Conservation (phyloP, 2,797 vertebrate genomes). For the Linurgus olivaceus region DNA sequence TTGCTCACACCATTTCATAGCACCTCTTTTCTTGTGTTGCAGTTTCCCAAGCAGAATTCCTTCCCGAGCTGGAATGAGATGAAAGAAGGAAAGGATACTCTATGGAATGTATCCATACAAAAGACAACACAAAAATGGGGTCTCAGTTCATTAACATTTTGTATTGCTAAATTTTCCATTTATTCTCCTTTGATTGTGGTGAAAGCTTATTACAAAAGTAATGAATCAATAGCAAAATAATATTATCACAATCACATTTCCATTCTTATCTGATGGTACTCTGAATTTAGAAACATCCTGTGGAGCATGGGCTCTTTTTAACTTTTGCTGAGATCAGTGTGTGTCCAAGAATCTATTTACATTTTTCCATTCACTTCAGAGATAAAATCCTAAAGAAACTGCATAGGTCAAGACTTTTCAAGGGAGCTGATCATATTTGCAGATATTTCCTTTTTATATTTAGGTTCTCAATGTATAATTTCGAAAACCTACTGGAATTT, state of each 20-base stretch:
- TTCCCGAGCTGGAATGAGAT: background rate
- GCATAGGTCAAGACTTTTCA: background rate
- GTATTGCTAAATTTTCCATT: background rate
- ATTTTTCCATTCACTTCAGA: background rate
- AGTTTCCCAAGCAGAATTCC: background rate
- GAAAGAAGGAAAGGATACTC: background rate
- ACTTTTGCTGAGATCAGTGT: background rate
- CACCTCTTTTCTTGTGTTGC: background rate
- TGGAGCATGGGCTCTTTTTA: background rate
- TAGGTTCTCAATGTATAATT: background rate
- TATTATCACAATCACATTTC: background rate
- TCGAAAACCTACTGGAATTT: background rate
- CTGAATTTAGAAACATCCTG: background rate
- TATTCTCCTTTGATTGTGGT: background rate
- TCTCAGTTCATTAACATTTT: background rate
- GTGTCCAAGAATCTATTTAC: background rate
- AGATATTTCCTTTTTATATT: background rate
- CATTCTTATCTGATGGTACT: background rate
- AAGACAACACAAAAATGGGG: background rate
- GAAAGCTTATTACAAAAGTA: background rate
- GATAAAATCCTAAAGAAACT: background rate
- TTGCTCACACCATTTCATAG: constrained; percentile 1
- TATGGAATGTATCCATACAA: background rate
- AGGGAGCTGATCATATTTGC: background rate
- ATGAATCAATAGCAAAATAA: background rate